Conservation (phyloP, 2,113 vertebrate genomes). For the Micromys minutus region DNA sequence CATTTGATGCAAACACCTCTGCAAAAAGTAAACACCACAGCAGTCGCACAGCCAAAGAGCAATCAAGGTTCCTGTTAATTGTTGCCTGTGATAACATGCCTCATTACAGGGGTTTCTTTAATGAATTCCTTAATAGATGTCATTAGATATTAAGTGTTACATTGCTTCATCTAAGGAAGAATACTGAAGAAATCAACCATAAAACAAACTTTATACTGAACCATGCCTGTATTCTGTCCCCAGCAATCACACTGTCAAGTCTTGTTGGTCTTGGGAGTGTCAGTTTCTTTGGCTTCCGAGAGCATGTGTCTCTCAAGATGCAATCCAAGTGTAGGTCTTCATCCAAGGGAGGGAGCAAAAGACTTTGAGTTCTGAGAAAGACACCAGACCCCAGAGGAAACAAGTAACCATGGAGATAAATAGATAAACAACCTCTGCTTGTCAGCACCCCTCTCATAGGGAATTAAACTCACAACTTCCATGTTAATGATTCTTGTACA, state of each 20-base stretch:
- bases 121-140: conserved; percentile 72
- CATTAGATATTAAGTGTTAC: conserved; percentile 65
- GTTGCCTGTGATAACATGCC: conserved; percentile 58
- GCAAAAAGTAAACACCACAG: background rate
- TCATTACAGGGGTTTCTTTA: conserved; percentile 74
- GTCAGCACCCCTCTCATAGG: background rate
- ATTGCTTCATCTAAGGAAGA: conserved; percentile 62
- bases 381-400: background rate
- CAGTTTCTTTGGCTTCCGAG: background rate
- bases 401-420: conserved; percentile 21
- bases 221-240: background rate
- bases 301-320: background rate
- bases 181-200: conserved; percentile 54
- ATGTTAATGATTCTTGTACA: conserved; percentile 25
- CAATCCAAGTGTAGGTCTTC: background rate
- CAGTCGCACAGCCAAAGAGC: background rate
- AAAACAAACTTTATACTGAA: background rate
- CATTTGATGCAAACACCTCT: background rate
- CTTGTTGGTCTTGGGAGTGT: background rate
- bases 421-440: conserved; percentile 26
- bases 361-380: conserved; percentile 22
- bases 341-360: background rate
- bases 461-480: conserved; percentile 56
- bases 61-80: conserved; percentile 59
- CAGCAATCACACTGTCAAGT: background rate